A percentile compares a stretch with the other conserved stretches of the same genome.
Evolutionary conservation across 2,888 invertebrate genomes (phyloP).

Genomic region (Altica lythri): DNA sequence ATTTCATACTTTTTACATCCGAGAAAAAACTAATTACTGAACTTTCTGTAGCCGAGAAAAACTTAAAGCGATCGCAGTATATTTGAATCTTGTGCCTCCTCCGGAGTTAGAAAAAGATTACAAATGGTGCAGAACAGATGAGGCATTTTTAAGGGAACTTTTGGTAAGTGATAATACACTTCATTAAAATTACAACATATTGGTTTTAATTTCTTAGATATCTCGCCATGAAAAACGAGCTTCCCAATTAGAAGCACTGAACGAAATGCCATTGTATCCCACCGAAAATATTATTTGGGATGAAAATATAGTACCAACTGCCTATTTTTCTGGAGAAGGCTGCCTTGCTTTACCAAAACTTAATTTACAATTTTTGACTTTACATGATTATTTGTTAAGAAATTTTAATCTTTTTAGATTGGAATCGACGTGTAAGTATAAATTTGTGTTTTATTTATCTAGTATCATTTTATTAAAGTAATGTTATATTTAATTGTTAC

Average conservation of each 20-base stretch:
- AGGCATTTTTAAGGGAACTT: constrained; percentile 81
- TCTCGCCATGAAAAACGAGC: constrained; percentile 85
- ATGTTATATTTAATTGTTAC: too few species aligned
- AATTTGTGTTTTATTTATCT: too few species aligned
- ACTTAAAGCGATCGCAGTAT: constrained; percentile 83
- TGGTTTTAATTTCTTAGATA: constrained; percentile 59
- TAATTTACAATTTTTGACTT: constrained; percentile 95
- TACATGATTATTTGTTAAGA: constrained; percentile 95
- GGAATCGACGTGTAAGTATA: constrained; percentile 90
- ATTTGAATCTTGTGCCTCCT: constrained; percentile 83
- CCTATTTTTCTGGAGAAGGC: constrained; percentile 95
- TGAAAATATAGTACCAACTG: constrained; percentile 97
- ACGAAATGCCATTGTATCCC: constrained; percentile 98
- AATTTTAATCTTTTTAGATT: constrained; percentile 97
- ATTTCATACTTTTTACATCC: too few species aligned
- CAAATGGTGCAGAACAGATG: constrained; percentile 80
- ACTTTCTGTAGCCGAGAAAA: constrained; percentile 78
- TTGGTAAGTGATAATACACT: constrained; percentile 64
- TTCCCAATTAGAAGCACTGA: constrained; percentile 92
- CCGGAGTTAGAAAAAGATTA: constrained; percentile 69
- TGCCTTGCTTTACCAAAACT: constrained; percentile 95
- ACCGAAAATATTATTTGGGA: constrained; percentile 99
- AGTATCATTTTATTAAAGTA: too few species aligned
- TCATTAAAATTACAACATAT: background rate
- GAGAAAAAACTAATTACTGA: too few species aligned